phyloP scores from a whole-genome alignment of 2,888 invertebrate genomes.

The Leptinotarsa rubiginosa region DNA sequence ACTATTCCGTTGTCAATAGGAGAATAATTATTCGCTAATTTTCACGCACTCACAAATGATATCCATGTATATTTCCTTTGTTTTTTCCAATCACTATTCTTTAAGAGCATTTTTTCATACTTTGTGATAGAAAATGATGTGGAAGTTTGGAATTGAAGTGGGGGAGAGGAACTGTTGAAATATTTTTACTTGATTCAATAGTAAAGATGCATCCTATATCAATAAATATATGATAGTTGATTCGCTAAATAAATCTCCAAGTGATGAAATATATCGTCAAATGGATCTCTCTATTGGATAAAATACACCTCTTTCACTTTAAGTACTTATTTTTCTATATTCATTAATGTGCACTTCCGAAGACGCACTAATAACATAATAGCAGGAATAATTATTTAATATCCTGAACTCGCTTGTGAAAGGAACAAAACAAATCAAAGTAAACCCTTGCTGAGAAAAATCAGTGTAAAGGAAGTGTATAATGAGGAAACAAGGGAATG shows the following conservation, averaged over 20 bases:
- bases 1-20: background rate
- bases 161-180: no score
- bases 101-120: no score
- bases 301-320: background rate
- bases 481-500: conserved; percentile 64
- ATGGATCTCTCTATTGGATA: background rate
- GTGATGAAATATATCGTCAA: background rate
- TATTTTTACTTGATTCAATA: no score
- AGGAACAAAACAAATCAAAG: conserved; percentile 62
- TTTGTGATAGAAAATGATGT: no score
- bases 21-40: no score
- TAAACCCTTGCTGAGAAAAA: conserved; percentile 63
- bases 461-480: conserved; percentile 62
- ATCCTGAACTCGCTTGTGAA: conserved; percentile 60
- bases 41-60: no score
- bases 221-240: background rate
- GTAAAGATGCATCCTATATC: no score
- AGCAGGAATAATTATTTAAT: conserved; percentile 56
- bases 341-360: conserved; percentile 21
- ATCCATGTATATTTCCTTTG: no score
- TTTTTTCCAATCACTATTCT: no score
- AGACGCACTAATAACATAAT: conserved; percentile 37
- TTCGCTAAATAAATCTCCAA: background rate
- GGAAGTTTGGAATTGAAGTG: no score
- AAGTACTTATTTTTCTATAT: conserved; percentile 12